Evolutionary conservation across 2,888 invertebrate species (phyloP).

Genomic region (Dexiosoma caninum): DNA sequence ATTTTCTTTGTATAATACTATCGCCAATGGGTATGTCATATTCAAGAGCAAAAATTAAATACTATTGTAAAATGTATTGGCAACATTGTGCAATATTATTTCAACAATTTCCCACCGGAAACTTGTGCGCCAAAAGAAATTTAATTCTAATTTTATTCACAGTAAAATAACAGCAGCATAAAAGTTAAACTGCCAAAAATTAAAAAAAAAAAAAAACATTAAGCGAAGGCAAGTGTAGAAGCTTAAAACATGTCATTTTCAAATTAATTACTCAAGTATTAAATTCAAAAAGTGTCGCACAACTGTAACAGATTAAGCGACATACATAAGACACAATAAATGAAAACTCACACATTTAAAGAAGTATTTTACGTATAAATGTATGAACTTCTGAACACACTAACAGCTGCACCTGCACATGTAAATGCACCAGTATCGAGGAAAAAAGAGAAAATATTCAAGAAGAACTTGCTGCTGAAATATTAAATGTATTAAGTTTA

Average conservation of each 20-base stretch:
- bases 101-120: background rate
- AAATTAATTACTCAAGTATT: constrained; percentile 51
- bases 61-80: no score
- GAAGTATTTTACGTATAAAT: no score
- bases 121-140: no score
- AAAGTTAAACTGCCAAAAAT: background rate
- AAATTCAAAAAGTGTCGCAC: constrained; percentile 36
- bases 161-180: background rate
- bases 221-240: no score
- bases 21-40: no score
- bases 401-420: background rate
- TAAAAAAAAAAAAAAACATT: background rate
- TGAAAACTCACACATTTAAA: background rate
- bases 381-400: no score
- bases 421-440: background rate
- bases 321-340: constrained; percentile 19
- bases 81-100: no score
- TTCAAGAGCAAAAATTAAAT: no score
- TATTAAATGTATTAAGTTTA: constrained; percentile 34
- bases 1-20: no score
- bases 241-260: constrained; percentile 43
- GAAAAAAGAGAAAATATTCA: background rate
- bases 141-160: background rate
- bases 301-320: constrained; percentile 51
- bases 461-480: background rate